Evolutionary conservation across 2,888 invertebrate species (phyloP).

Genomic region (Cantharis nigra): DNA sequence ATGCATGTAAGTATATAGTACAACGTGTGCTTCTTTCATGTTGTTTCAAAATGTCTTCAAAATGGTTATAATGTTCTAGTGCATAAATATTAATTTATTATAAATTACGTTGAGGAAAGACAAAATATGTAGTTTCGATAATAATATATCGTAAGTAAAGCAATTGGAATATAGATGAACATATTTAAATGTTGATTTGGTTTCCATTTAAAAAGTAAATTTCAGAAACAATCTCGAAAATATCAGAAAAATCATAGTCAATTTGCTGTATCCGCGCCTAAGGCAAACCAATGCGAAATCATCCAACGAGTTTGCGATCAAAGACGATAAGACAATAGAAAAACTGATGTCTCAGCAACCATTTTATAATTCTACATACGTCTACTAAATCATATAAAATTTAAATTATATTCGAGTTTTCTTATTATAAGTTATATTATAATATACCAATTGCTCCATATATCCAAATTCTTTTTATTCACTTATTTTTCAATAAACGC

Average conservation of each 20-base stretch:
- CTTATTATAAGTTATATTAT: not conserved
- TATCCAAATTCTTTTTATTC: not conserved
- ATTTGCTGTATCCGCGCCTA: slow-evolving; percentile 19
- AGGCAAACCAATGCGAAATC: slow-evolving; percentile 32
- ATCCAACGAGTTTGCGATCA: slow-evolving; percentile 16
- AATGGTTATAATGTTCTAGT: not conserved
- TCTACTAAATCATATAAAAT: not conserved
- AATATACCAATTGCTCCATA: not conserved
- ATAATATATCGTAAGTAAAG: not conserved
- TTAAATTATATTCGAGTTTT: not conserved
- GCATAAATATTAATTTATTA: not conserved
- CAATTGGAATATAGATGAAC: not conserved
- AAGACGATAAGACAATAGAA: slow-evolving; percentile 38
- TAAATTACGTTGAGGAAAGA: not conserved
- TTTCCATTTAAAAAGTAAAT: slow-evolving; percentile 6
- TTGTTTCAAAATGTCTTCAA: no score
- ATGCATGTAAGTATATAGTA: no score
- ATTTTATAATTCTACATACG: slow-evolving; percentile 7
- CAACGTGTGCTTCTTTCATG: no score
- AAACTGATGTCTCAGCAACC: slow-evolving; percentile 43
- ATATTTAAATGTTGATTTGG: not conserved
- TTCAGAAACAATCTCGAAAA: slow-evolving; percentile 23
- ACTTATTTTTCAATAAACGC: not conserved
- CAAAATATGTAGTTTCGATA: not conserved
- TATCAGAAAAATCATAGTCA: slow-evolving; percentile 21